A percentile compares a stretch with the other conserved stretches of the same genome.
Evolutionary conservation across 2,113 vertebrate species (phyloP).

Genomic region (Corythoichthys haematopterus): DNA sequence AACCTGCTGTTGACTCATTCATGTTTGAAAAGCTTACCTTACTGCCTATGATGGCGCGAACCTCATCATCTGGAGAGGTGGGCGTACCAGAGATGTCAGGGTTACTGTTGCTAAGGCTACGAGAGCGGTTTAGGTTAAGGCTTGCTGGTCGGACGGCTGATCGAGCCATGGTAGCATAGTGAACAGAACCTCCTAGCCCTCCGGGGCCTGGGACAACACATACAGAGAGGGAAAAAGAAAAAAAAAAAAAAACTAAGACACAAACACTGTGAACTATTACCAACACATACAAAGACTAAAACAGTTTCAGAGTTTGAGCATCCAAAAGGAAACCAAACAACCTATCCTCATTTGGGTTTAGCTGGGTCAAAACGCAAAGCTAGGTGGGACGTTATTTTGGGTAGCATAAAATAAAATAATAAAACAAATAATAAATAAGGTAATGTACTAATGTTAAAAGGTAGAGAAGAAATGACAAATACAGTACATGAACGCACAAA

Average conservation of each 20-base stretch:
- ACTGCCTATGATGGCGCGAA: conserved; percentile 91
- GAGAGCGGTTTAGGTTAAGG: conserved; percentile 92
- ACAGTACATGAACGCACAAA: no score
- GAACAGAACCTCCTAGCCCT: conserved; percentile 89
- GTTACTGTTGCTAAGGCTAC: conserved; percentile 98
- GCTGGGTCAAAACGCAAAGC: no score
- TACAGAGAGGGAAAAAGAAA: neutral
- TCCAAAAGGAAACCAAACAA: no score
- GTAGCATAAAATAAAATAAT: no score
- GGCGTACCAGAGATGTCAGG: conserved; percentile 96
- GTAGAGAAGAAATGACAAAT: no score
- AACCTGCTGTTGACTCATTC: neutral
- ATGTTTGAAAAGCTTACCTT: conserved; percentile 76
- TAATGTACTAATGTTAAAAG: no score
- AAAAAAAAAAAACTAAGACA: conserved; percentile 1
- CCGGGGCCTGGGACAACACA: conserved; percentile 77
- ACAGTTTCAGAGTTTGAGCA: no score
- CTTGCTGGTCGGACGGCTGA: conserved; percentile 91
- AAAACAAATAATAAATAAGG: no score
- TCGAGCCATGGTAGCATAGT: conserved; percentile 96
- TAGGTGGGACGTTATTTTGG: no score
- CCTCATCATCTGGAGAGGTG: conserved; percentile 94
- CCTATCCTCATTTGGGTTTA: no score
- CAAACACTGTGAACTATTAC: neutral
- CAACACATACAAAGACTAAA: neutral